These are phyloP conservation scores for Cyprinodon brontotheroides DNA, from an alignment of 2,113 vertebrate genomes.

Conservation along the genomic window DNA sequence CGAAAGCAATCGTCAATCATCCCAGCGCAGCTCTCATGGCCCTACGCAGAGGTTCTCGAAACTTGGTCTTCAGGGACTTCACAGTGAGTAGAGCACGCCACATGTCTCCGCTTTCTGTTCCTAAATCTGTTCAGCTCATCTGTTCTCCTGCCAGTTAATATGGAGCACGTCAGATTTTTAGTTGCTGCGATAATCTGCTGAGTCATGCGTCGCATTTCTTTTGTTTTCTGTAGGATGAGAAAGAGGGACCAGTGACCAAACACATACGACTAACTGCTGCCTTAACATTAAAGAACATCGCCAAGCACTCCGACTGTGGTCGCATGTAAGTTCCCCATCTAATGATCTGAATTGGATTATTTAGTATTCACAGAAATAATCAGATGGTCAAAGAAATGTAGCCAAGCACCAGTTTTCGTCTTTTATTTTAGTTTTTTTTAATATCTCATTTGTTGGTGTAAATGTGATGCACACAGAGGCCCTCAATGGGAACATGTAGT, in stretches of 20 bases:
- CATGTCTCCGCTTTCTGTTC: no score
- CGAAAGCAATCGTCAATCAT: constrained; percentile 98
- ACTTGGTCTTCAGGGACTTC: constrained; percentile 99
- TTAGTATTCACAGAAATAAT: no score
- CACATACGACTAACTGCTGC: constrained; percentile 99
- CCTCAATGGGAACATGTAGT: not conserved
- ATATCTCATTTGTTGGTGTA: not conserved
- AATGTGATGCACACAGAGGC: not conserved
- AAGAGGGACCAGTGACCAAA: constrained; percentile 99
- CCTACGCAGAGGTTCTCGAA: constrained; percentile 94
- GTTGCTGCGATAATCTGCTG: not conserved
- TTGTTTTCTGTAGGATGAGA: constrained; percentile 87
- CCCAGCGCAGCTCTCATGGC: constrained; percentile 98
- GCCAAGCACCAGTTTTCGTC: no score
- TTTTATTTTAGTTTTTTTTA: no score
- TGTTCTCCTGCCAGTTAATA: no score
- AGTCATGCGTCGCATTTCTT: not conserved
- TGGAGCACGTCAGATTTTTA: no score
- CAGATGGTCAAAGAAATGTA: no score
- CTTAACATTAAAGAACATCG: constrained; percentile 99
- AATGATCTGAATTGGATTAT: not conserved
- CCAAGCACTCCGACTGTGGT: constrained; percentile 99
- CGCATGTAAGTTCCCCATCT: constrained; percentile 86
- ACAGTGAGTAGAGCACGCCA: constrained; percentile 84
- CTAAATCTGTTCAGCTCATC: no score